Percentiles rank a stretch among this genome's conserved stretches.
phyloP scores from a whole-genome alignment of 53 echinoderm and acorn worm species.

The Patiria pectinifera region DNA sequence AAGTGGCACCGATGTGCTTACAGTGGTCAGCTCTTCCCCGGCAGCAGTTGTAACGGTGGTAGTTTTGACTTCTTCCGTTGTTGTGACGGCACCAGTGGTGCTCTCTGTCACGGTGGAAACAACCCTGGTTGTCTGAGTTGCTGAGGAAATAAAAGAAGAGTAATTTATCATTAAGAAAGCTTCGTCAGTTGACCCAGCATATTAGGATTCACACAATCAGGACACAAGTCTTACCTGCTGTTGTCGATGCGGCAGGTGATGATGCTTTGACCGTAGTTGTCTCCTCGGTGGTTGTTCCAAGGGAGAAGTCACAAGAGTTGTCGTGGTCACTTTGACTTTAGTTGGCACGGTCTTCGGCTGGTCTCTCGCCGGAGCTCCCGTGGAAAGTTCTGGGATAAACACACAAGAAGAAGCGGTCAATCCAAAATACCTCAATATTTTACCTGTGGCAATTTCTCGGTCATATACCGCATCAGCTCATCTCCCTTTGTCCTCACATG shows the following conservation, averaged over 20 bases:
- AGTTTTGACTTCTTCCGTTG: neutral
- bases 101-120: slow-evolving; percentile 4
- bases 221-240: neutral
- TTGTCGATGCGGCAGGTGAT: neutral
- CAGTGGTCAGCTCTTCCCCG: slow-evolving; percentile 1
- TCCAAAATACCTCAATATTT: too few species aligned
- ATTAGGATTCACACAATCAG: too few species aligned
- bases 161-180: neutral
- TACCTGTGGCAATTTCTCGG: too few species aligned
- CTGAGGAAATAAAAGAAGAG: neutral
- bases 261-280: slow-evolving; percentile 3
- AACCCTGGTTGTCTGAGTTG: neutral
- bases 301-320: neutral
- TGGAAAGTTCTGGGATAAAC: too few species aligned
- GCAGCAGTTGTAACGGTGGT: neutral
- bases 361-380: too few species aligned
- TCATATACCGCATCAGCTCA: too few species aligned
- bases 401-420: too few species aligned
- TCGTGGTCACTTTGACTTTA: neutral
- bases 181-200: neutral
- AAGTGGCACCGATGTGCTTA: neutral
- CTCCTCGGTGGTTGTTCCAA: neutral
- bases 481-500: too few species aligned
- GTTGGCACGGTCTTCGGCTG: too few species aligned
- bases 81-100: slow-evolving; percentile 6